phyloP scores from a whole-genome alignment of 2,113 vertebrate genomes.

The Leucosticte australis region DNA sequence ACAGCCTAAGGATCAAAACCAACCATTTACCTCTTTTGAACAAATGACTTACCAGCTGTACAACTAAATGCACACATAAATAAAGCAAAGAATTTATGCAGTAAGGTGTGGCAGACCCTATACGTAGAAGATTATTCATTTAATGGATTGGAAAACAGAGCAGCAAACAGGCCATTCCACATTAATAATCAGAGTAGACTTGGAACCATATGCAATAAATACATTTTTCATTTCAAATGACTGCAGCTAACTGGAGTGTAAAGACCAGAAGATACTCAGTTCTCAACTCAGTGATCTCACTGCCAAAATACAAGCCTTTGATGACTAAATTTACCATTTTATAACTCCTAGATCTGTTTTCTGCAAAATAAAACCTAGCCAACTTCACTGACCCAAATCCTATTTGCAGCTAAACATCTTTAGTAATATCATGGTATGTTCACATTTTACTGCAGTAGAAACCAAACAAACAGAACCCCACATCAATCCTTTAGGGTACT shows the following conservation, averaged over 20 bases:
- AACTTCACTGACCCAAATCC: conserved; percentile 69
- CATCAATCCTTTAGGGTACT: conserved; percentile 72
- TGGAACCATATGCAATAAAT: conserved; percentile 21
- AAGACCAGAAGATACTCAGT: conserved; percentile 35
- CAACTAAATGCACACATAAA: conserved; percentile 79
- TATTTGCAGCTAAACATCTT: conserved; percentile 70
- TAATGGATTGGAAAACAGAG: conserved; percentile 42
- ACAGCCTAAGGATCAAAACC: conserved; percentile 83
- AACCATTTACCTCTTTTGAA: conserved; percentile 71
- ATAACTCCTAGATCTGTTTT: conserved; percentile 28
- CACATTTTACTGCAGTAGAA: conserved; percentile 64
- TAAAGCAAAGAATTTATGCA: conserved; percentile 80
- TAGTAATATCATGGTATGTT: conserved; percentile 19
- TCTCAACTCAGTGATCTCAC: conserved; percentile 24
- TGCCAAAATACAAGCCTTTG: conserved; percentile 15
- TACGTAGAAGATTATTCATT: conserved; percentile 44
- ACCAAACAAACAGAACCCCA: neutral
- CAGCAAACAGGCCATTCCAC: conserved; percentile 38
- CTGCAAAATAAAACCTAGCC: conserved; percentile 67
- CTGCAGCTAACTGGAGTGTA: conserved; percentile 15
- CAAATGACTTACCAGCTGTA: conserved; percentile 74
- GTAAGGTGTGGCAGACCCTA: conserved; percentile 79
- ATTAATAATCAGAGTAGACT: conserved; percentile 14
- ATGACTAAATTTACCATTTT: conserved; percentile 46
- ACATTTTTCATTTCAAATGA: conserved; percentile 19